A percentile compares a stretch with the other conserved stretches of the same genome.
Conservation (phyloP, 2,113 vertebrate species). For the Emydura subglobosa region DNA sequence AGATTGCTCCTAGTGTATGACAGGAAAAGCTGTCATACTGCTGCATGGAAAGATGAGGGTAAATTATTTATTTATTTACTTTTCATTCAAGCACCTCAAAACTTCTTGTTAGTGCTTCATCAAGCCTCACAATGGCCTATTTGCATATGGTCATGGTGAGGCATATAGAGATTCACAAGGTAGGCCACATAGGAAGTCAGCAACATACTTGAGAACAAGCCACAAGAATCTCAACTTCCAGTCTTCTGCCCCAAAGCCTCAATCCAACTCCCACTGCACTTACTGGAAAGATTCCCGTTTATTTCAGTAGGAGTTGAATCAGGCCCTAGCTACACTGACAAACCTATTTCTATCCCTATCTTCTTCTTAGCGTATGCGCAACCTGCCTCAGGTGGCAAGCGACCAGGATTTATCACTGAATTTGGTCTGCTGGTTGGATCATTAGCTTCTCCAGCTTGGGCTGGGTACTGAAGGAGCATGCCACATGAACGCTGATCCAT, state of each 20-base stretch:
- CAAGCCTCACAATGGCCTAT: neutral
- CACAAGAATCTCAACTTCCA: neutral
- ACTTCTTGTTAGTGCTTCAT: neutral
- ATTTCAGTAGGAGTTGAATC: neutral
- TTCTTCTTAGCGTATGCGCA: too few species aligned
- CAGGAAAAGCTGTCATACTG: slow-evolving; percentile 27
- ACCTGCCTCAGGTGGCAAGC: too few species aligned
- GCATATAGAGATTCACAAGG: neutral
- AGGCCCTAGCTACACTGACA: neutral
- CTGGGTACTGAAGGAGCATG: too few species aligned
- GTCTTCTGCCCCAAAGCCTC: neutral
- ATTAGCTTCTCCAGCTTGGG: too few species aligned
- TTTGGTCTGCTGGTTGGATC: too few species aligned
- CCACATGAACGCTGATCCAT: too few species aligned
- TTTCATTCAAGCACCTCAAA: slow-evolving; percentile 1
- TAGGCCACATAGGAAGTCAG: neutral
- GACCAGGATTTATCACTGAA: too few species aligned
- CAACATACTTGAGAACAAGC: neutral
- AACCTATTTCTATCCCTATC: neutral
- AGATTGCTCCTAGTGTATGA: neutral
- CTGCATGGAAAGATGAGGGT: slow-evolving; percentile 30
- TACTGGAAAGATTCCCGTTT: neutral
- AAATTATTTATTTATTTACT: neutral
- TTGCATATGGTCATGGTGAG: neutral
- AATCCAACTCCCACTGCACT: neutral